Base-by-base conservation (phyloP, 2,888 invertebrate species). In the Troides oblongomaculatus region DNA sequence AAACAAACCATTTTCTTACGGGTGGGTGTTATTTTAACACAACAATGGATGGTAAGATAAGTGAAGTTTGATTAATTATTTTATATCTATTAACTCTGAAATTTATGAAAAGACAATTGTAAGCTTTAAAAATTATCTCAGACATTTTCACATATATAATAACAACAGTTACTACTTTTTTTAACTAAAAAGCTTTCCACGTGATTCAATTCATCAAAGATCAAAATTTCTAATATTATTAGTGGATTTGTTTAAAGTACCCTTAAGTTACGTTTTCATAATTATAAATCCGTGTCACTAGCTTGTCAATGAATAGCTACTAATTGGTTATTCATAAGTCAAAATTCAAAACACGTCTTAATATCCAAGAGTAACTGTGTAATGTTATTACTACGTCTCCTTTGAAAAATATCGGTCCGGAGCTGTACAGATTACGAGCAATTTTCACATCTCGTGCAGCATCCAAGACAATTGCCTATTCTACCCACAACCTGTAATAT, bases 391-490 rank as follows among this genome's bases (percentile, higher is more conserved):
- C 53, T 7, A 57, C 23, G 66, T 78, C 77, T 71, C 74, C 69
- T 72, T 77, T 82, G 80, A 80, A 79, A 81, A 85, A 82, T 80
- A 76, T 76, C 77, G 70, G 76, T 80, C 78, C 77, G 74, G 75
- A 79, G 76, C 76, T 74, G 77, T 62, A 65, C 62, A 66, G 62
- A 66, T 63, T 75, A 69, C 57, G 74, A 71, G 72, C 74, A 79
- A 79, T 79, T 77, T 77, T 70, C 69, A 62, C 69, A 65, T 69
- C 66, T 77, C 76, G 77, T 73, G 68, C 76, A 70, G 77, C 74
- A 78, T 79, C 71, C 71, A 73, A 78, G 80, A 82, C 84, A 85
- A 86, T 87, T 87, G 87, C 84, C 84, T 79, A 85, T 85, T 86
- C 76, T 76, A 78, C 79, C 76, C 81, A 81, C 78, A 70, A 66